Conservation (phyloP, 2,888 invertebrate genomes). For the Drosophila siamana region DNA sequence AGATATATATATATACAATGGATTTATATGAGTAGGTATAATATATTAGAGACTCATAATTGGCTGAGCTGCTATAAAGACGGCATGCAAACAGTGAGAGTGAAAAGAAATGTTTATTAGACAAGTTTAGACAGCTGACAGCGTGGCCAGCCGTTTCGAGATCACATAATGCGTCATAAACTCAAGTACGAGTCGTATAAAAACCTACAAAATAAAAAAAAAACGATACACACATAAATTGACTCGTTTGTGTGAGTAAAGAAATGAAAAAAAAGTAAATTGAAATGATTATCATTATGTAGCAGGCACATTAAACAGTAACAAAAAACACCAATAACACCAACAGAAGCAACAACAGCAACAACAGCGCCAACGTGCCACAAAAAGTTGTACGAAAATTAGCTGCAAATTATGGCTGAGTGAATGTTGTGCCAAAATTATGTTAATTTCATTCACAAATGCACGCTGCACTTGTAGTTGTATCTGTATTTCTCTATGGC, state of each 20-base stretch:
- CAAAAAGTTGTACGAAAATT: constrained; percentile 35
- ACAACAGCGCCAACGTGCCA: constrained; percentile 5
- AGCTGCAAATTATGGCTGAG: constrained; percentile 56
- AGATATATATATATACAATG: background rate
- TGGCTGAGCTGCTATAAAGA: constrained; percentile 34
- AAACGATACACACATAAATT: constrained; percentile 3
- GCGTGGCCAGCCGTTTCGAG: constrained; percentile 25
- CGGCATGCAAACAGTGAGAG: constrained; percentile 30
- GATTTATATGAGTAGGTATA: constrained; percentile 3
- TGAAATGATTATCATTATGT: constrained; percentile 32
- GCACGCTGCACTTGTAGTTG: constrained; percentile 43
- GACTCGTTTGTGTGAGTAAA: constrained; percentile 3
- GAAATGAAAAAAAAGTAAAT: constrained; percentile 17
- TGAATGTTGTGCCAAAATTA: constrained; percentile 64
- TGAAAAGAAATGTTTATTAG: constrained; percentile 61
- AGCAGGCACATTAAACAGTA: constrained; percentile 17
- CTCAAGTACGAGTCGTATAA: constrained; percentile 11
- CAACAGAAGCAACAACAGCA: background rate
- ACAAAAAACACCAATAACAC: constrained; percentile 10
- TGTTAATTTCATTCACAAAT: constrained; percentile 65
- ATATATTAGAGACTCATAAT: constrained; percentile 23
- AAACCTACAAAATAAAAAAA: constrained; percentile 5
- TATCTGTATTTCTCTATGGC: background rate
- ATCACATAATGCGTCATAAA: constrained; percentile 54
- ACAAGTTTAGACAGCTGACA: constrained; percentile 58